phyloP scores from a whole-genome alignment of 2,113 vertebrate genomes.

The Acanthisitta chloris region DNA sequence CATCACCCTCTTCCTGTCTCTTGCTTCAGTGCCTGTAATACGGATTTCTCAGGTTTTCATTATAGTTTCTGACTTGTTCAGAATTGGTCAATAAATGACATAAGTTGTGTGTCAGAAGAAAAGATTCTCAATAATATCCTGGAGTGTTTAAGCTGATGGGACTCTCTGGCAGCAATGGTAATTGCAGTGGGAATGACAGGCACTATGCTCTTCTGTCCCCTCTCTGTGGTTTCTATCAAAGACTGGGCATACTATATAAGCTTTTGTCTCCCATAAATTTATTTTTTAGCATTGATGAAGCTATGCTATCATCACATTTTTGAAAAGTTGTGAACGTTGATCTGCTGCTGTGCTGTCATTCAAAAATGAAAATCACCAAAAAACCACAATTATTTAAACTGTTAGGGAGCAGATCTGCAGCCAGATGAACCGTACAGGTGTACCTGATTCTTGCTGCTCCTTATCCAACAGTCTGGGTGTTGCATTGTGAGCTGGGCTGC shows the following conservation, averaged over 20 bases:
- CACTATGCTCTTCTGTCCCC: background rate
- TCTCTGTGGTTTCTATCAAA: background rate
- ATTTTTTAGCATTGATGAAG: background rate
- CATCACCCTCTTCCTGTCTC: background rate
- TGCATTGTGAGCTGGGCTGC: background rate
- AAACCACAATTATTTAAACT: background rate
- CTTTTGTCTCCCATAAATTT: background rate
- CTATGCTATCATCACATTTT: background rate
- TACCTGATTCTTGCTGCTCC: background rate
- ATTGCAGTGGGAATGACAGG: background rate
- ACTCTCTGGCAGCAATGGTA: background rate
- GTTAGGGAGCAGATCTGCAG: background rate
- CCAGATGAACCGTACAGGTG: accelerated
- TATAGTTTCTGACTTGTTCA: background rate
- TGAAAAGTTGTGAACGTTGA: background rate
- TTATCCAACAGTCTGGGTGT: no score
- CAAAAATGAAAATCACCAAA: background rate
- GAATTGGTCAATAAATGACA: background rate
- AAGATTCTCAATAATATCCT: background rate
- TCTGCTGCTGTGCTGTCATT: background rate
- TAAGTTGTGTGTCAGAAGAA: background rate
- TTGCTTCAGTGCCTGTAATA: background rate
- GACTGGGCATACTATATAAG: accelerated
- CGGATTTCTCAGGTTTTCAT: background rate
- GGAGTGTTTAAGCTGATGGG: background rate